Conservation (phyloP, 37 sponge, comb jelly and placozoan genomes). For the Cladorhizidae sp. region DNA sequence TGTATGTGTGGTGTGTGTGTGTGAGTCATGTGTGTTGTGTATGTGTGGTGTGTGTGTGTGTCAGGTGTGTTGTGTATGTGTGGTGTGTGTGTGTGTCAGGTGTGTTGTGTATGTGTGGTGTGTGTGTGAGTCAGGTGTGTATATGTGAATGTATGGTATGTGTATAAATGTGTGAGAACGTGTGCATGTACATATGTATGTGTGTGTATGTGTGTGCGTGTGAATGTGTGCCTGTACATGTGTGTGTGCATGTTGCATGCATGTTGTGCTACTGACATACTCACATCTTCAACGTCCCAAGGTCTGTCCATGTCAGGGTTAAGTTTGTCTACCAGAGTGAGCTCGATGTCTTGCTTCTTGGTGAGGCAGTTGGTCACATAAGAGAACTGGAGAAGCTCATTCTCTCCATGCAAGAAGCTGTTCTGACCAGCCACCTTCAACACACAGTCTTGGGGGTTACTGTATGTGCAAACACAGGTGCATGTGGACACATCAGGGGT, state of each 20-base stretch:
- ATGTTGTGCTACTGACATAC: not conserved
- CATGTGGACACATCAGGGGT: no score
- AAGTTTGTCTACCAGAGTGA: constrained; percentile 53
- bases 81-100: no score
- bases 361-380: constrained; percentile 59
- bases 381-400: constrained; percentile 46
- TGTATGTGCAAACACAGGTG: no score
- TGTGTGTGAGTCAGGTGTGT: no score
- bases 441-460: constrained; percentile 52
- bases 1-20: constrained; percentile 5
- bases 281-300: constrained; percentile 70
- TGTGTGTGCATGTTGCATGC: not conserved
- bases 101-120: no score
- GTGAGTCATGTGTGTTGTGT: no score
- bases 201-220: not conserved
- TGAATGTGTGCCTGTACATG: not conserved
- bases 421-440: constrained; percentile 68
- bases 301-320: constrained; percentile 56
- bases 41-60: not conserved
- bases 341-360: constrained; percentile 44
- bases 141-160: no score
- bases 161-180: no score
- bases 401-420: constrained; percentile 53
- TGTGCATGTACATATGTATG: not conserved
- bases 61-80: no score